phyloP scores from a whole-genome alignment of 92 coral and sea anemone species.

The Scolanthus callimorphus region DNA sequence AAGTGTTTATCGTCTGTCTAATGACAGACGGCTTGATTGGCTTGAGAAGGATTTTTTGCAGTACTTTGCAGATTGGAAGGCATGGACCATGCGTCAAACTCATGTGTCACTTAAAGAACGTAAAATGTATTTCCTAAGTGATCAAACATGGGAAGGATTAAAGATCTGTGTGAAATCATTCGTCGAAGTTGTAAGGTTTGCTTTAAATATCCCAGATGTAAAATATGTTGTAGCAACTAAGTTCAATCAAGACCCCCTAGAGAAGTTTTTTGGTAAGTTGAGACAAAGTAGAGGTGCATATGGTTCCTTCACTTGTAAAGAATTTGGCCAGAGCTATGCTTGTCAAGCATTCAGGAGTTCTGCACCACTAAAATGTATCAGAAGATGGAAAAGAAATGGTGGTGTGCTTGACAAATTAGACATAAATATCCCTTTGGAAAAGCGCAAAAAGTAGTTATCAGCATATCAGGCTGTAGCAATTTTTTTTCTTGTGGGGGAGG shows the following conservation, averaged over 20 bases:
- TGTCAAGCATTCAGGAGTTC: conserved; percentile 16
- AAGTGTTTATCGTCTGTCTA: conserved; percentile 28
- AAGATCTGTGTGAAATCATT: conserved; percentile 46
- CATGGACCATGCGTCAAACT: conserved; percentile 30
- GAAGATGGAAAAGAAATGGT: conserved; percentile 13
- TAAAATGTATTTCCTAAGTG: conserved; percentile 35
- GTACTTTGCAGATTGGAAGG: conserved; percentile 36
- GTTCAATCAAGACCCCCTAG: conserved; percentile 46
- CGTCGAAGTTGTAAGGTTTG: conserved; percentile 35
- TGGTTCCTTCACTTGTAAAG: conserved; percentile 39
- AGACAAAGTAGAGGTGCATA: conserved; percentile 46
- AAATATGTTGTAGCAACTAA: conserved; percentile 45
- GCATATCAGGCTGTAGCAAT: no score
- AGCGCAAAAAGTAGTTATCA: no score
- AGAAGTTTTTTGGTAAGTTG: conserved; percentile 45
- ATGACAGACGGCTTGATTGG: conserved; percentile 30
- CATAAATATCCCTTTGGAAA: no score
- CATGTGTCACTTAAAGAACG: conserved; percentile 17
- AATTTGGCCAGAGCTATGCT: conserved; percentile 31
- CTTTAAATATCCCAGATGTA: conserved; percentile 28
- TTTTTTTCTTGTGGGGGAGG: no score
- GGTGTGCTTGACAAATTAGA: conserved; percentile 12
- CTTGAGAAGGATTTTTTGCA: conserved; percentile 34
- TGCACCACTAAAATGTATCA: conserved; percentile 21
- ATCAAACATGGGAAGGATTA: conserved; percentile 45